Base-by-base conservation (phyloP, 1,140 invertebrate species). In the Anastatus disparis region DNA sequence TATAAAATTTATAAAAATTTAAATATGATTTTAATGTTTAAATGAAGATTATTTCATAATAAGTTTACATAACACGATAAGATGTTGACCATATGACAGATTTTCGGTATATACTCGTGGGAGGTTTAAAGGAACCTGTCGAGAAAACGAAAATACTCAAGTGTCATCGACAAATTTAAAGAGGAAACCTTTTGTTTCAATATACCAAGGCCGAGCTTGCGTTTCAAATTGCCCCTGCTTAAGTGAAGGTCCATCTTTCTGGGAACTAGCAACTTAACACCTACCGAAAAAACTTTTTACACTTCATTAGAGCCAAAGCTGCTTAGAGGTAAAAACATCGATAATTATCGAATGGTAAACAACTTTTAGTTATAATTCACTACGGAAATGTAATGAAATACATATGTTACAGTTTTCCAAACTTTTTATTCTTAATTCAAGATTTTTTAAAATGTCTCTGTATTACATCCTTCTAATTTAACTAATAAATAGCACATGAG, bases 121-220 rank as follows among this genome's bases (percentile, higher is more conserved):
- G 17, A 35, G 46, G 46, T 8, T 48, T 35, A 17, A 1, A 17
- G n/a, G 22, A 27, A 27, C 24, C 17, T 42, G n/a, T 56, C 9
- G 35, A 38, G 24, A 24, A 29, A n/a, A n/a, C n/a, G n/a, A n/a
- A n/a, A 9, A 59, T 52, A 38, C 61, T 64, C 53, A 4, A 59
- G n/a, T 71, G 27, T 40, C 61, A 12, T 50, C 44, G 59, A 64
- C 31, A 71, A 71, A 64, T 35, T 62, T 59, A 55, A 42, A 3
- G 61, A 35, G 29, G 59, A 46, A 70, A 70, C 40, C 68, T 46
- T 62, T 70, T 64, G 40, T 70, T 58, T 64, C n/a, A n/a, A n/a
- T n/a, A n/a, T n/a, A n/a, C n/a, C n/a, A n/a, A n/a, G 12, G 44
- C 31, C 10, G 4, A 35, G 31, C n/a, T 35, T 35, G 31, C 4